These are phyloP conservation scores for Huso huso DNA, from an alignment of 2,797 vertebrate species.

Conservation along the genomic window DNA sequence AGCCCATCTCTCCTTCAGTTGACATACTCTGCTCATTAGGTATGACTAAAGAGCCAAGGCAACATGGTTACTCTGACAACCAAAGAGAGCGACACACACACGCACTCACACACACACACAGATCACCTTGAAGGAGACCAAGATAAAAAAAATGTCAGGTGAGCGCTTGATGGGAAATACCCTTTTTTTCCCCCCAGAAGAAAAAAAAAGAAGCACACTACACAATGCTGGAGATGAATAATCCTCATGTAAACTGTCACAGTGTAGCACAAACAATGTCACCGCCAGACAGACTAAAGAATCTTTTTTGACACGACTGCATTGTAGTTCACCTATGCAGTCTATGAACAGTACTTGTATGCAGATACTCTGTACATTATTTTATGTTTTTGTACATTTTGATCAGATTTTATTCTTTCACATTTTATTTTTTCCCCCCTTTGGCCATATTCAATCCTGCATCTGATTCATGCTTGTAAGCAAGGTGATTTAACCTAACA, in stretches of 20 bases:
- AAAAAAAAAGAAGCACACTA: conserved; percentile 1
- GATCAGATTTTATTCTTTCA: too few species aligned
- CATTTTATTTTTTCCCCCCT: too few species aligned
- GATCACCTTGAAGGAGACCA: background rate
- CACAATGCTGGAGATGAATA: background rate
- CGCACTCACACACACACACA: conserved; percentile 10
- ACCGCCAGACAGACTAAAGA: background rate
- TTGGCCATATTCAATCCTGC: too few species aligned
- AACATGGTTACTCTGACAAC: conserved; percentile 69
- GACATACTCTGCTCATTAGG: conserved; percentile 54
- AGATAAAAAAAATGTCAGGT: conserved; percentile 27
- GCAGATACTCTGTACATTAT: too few species aligned
- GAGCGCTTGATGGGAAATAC: conserved; percentile 22
- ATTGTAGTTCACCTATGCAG: background rate
- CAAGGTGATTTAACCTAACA: too few species aligned
- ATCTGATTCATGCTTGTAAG: too few species aligned
- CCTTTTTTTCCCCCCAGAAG: conserved; percentile 20
- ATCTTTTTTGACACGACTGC: background rate
- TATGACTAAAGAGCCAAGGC: conserved; percentile 58
- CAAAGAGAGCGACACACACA: conserved; percentile 41
- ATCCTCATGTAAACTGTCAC: conserved; percentile 3
- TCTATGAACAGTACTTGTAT: too few species aligned
- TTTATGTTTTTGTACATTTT: too few species aligned
- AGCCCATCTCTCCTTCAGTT: conserved; percentile 34
- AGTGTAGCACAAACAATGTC: background rate